phyloP scores from a whole-genome alignment of 2,888 invertebrate species.

The Endotricha flammealis region DNA sequence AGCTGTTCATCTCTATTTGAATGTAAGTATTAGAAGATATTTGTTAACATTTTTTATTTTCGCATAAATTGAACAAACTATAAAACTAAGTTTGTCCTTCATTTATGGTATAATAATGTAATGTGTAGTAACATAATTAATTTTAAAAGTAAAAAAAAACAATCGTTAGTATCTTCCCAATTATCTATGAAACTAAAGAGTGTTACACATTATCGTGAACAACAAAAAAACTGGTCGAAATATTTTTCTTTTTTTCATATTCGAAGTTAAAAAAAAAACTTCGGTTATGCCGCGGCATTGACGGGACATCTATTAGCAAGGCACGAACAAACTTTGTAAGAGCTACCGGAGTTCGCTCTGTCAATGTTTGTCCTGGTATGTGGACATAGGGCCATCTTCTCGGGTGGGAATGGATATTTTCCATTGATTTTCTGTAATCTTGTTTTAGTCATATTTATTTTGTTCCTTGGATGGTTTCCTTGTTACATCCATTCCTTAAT shows the following conservation, averaged over 20 bases:
- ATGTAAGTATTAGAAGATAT: too few species aligned
- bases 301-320: constrained; percentile 69
- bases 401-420: constrained; percentile 30
- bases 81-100: too few species aligned
- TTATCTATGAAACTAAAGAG: constrained; percentile 25
- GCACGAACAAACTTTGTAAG: constrained; percentile 61
- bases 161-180: constrained; percentile 1
- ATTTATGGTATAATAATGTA: too few species aligned
- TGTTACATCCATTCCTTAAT: too few species aligned
- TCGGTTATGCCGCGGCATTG: constrained; percentile 33
- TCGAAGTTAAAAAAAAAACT: constrained; percentile 34
- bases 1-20: too few species aligned
- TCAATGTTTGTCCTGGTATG: constrained; percentile 53
- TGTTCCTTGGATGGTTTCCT: too few species aligned
- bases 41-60: too few species aligned
- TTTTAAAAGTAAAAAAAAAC: constrained; percentile 1
- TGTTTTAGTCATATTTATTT: background rate
- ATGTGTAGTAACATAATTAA: too few species aligned
- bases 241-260: constrained; percentile 27
- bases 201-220: constrained; percentile 28
- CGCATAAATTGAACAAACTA: too few species aligned
- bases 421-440: constrained; percentile 7
- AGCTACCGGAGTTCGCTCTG: constrained; percentile 70
- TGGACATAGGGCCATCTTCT: constrained; percentile 32
- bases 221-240: constrained; percentile 17